Evolutionary conservation across 2,888 invertebrate genomes (phyloP).

Genomic region (Spodoptera exigua): DNA sequence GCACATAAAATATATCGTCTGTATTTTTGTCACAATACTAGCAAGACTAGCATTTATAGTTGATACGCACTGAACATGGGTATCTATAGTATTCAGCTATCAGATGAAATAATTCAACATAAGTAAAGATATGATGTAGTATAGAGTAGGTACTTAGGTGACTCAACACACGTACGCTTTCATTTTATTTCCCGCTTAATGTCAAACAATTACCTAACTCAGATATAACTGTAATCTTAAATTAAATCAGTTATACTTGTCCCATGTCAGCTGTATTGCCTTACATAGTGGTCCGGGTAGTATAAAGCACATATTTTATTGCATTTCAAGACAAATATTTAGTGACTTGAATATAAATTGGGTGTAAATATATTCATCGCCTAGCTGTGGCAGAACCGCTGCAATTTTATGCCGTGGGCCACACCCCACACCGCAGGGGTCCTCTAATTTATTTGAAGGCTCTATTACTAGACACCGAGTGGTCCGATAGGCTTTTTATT

Average conservation of each 20-base stretch:
- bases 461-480: constrained; percentile 72
- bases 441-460: constrained; percentile 79
- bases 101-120: too few relatives aligned
- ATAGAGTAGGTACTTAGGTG: too few relatives aligned
- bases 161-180: constrained; percentile 2
- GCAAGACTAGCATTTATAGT: too few relatives aligned
- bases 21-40: too few relatives aligned
- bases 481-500: constrained; percentile 66
- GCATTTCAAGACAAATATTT: constrained; percentile 32
- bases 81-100: too few relatives aligned
- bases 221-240: constrained; percentile 32
- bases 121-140: too few relatives aligned
- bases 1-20: too few relatives aligned
- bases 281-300: constrained; percentile 21
- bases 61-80: too few relatives aligned
- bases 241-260: constrained; percentile 36
- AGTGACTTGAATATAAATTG: constrained; percentile 39
- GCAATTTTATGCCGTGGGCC: constrained; percentile 47
- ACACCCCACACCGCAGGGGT: constrained; percentile 70
- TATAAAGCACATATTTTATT: constrained; percentile 47
- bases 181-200: constrained; percentile 17
- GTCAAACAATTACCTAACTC: constrained; percentile 32
- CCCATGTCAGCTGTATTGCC: constrained; percentile 31
- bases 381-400: constrained; percentile 32
- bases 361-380: constrained; percentile 40